Evolutionary conservation across 2,797 vertebrate genomes (phyloP).

Genomic region (Cheirogaleus major): DNA sequence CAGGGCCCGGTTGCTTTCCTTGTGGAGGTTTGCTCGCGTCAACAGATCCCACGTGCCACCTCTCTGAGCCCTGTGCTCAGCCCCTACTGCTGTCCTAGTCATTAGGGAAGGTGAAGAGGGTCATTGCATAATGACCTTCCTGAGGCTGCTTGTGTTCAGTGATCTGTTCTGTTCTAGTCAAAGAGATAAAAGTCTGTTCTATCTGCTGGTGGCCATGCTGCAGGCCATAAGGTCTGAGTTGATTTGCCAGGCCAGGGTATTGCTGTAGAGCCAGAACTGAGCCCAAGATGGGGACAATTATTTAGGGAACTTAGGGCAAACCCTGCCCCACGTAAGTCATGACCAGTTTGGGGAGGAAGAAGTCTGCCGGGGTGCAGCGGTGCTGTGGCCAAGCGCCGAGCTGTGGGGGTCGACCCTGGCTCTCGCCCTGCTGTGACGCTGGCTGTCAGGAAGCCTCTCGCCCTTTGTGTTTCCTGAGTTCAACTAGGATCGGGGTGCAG

Average conservation of each 20-base stretch:
- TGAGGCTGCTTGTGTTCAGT: neutral
- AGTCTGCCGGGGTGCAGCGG: fast-evolving
- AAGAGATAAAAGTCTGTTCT: neutral
- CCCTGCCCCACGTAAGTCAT: neutral
- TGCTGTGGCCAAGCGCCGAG: neutral
- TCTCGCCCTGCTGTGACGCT: neutral
- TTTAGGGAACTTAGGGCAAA: neutral
- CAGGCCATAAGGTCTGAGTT: neutral
- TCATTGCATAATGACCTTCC: neutral
- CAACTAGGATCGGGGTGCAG: neutral
- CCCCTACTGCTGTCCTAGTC: neutral
- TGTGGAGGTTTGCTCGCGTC: neutral
- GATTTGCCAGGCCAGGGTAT: neutral
- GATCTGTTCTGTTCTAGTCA: neutral
- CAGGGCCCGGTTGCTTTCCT: neutral
- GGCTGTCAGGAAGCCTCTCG: neutral
- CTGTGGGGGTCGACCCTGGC: no score
- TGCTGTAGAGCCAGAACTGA: neutral
- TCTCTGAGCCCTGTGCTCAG: neutral
- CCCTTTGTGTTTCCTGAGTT: neutral
- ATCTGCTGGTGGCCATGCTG: fast-evolving
- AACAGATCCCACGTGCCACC: neutral
- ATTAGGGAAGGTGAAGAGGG: neutral
- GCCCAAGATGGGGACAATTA: neutral
- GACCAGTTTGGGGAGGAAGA: neutral